Conservation (phyloP, 2,113 vertebrate genomes). For the Euleptes europaea region DNA sequence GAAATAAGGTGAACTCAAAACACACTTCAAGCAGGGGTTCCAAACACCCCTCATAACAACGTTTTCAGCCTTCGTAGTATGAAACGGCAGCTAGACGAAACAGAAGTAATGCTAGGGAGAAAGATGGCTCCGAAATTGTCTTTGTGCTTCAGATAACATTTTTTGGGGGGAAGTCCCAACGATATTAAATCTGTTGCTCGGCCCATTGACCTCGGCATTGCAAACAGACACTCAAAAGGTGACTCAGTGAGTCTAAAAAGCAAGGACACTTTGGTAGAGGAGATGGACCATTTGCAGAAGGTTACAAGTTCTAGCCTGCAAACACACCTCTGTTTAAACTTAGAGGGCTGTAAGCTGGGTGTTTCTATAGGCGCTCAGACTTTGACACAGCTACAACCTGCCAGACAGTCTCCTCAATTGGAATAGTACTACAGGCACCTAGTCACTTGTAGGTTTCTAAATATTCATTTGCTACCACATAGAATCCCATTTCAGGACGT, state of each 20-base stretch:
- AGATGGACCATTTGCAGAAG: conserved; percentile 43
- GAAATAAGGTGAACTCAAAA: background rate
- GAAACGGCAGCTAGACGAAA: background rate
- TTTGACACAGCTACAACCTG: background rate
- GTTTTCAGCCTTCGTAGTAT: background rate
- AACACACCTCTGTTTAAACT: background rate
- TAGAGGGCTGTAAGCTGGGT: conserved; percentile 26
- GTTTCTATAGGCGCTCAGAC: background rate
- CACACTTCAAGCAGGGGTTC: background rate
- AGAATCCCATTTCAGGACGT: background rate
- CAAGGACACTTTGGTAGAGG: conserved; percentile 26
- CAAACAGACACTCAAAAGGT: background rate
- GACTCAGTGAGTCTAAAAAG: background rate
- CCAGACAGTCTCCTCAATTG: fast-evolving
- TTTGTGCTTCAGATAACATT: background rate
- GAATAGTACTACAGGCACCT: background rate
- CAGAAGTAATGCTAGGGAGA: too few species aligned
- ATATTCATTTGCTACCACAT: fast-evolving
- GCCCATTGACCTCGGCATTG: background rate
- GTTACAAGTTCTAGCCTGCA: background rate
- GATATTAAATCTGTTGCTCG: background rate
- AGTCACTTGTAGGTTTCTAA: background rate
- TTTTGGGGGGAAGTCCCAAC: background rate
- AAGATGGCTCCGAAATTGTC: too few species aligned
- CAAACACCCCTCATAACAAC: fast-evolving